Evolutionary conservation across 2,113 vertebrate genomes (phyloP), one percentile per base, ranked within the genome.

Genomic region (Ictidomys tridecemlineatus): DNA sequence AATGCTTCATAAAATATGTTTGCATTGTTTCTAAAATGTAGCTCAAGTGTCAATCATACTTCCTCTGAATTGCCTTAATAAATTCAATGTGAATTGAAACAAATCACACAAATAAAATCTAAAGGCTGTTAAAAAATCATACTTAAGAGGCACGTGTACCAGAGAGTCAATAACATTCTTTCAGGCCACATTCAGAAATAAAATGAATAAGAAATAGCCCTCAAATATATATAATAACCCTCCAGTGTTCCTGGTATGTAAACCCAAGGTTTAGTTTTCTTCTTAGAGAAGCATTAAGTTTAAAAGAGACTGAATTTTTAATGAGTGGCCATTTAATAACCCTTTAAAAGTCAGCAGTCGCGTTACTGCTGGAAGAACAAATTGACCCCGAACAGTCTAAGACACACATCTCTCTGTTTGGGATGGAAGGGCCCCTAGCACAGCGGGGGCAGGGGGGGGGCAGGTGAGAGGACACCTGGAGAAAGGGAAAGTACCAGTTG

Each of bases 401-500:
- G 70, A 32, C 16, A 93, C 86, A 84, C 53, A 70, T 56, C 85
- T 63, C 69, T 77, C 10, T 89, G 45, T 61, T 61, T 92, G 58
- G 4, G 20, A 58, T 22, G 20, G 56, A 58, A 58, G 56, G 56
- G 18, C 7, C 20, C 6, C 18, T 8, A 58, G 56, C 18, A 6
- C 20, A 22, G 56, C 56, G 2, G 6, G 56, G 39, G 39, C 2
- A 3, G 3, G 39, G 39, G 39, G n/a, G 39, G 56, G 20, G 37
- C 18, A 89, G 13, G 53, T 73, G 67, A 73, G 91, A 79, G 58
- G 42, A 67, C 61, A 84, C 13, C 74, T 8, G 76, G 39, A 84
- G 97, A 94, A 98, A 89, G 92, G 32, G 39, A 80, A 48, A 89
- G 82, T 37, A 24, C 12, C 4, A 56, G 97, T 97, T 97, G 82